Evolutionary conservation across 1,140 invertebrate species (phyloP), one percentile per base, ranked within the genome.

Genomic region (Euborellia annulipes): DNA sequence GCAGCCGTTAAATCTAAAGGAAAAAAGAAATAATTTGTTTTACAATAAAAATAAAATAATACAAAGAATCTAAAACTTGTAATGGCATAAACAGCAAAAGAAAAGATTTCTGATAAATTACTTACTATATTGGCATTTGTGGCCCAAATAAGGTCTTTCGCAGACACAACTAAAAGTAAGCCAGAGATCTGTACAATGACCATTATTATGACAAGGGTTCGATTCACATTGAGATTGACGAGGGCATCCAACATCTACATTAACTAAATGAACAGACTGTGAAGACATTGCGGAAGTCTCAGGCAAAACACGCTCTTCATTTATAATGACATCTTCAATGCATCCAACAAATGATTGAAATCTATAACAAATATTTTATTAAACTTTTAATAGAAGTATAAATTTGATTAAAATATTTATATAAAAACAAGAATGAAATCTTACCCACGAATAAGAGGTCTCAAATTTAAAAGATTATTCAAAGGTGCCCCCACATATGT

Each of bases 151-250:
- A 0, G 90, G 90, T 47, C 90, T 67, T 37, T 79, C 73, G 61
- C 91, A 96, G 30, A 75, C 71, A 62, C 91, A 97, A 37, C 73
- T 72, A 60, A 83, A 92, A n/a, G 74, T 72, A 43, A 76, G 75
- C 91, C 91, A 96, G 46, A 82, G 69, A 67, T 95, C 91, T 1
- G 79, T 80, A 62, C 91, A 95, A 49, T 72, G 69, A 1, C 90
- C 92, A 46, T 78, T 79, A 47, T 84, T 85, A 53, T 78, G 73
- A 60, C 91, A 96, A 0, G 87, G 85, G 69, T 88, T 87, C 3
- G 81, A 78, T 40, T 68, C 63, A 60, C 91, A 96, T 63, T 94
- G 87, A 40, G 75, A 73, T 36, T 69, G 69, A 36, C 90, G 68
- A 2, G 73, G 70, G 62, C 91, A 95, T 1, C 82, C 79, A 16